Percentiles rank a stretch among this genome's conserved stretches.
Evolutionary conservation across 1,140 invertebrate genomes (phyloP).

Genomic region (Brachionus koreanus): DNA sequence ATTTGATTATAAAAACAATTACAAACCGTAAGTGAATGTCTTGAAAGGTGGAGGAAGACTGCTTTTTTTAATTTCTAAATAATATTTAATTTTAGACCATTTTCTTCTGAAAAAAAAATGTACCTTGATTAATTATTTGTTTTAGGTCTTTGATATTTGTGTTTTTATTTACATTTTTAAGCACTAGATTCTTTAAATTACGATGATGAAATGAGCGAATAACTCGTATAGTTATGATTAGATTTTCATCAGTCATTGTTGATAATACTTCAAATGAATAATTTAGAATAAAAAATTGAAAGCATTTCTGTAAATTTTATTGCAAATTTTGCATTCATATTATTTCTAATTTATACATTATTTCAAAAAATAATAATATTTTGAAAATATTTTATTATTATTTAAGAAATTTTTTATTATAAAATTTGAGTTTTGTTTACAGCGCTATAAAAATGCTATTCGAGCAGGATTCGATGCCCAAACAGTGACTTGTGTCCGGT

Average conservation of each 20-base stretch:
- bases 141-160: not conserved
- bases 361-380: not conserved
- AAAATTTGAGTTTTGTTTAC: not conserved
- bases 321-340: not conserved
- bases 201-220: constrained; percentile 37
- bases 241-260: not conserved
- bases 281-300: not conserved
- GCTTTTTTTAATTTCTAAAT: constrained; percentile 37
- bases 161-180: constrained; percentile 6
- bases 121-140: constrained; percentile 10
- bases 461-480: not conserved
- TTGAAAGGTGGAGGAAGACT: constrained; percentile 25
- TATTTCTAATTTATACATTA: not conserved
- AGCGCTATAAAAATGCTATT: not conserved
- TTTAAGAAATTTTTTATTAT: constrained; percentile 12
- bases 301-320: not conserved
- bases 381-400: constrained; percentile 2
- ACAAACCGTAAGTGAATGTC: not conserved
- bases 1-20: not conserved
- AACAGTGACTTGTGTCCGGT: not conserved
- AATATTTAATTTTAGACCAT: not conserved
- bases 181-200: constrained; percentile 24
- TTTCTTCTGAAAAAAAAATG: not conserved
- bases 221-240: constrained; percentile 20
- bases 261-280: not conserved